Base-by-base conservation (phyloP, 2,797 vertebrate genomes). In the Arrhamphus sclerolepis region DNA sequence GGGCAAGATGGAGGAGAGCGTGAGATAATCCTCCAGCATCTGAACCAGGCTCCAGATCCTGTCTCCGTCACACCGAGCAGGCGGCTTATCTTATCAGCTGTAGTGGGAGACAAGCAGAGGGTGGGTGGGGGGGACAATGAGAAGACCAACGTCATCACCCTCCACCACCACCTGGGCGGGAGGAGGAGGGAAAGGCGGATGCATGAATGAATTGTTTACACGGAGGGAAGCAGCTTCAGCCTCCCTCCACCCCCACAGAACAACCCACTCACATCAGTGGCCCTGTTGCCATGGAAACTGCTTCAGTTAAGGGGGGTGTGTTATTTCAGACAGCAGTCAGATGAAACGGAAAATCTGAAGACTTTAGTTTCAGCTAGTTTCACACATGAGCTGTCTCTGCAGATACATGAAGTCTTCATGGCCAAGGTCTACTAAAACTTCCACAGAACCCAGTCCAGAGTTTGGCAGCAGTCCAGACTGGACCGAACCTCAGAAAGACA, bases 11-110 rank as follows among this genome's bases (percentile, higher is more conserved):
- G 88, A 87, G 75, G 75, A 82, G 73, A 84, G 66, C 58, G 57
- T 67, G 38, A 72, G 76, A 86, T 91, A 87, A 92, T 90, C 86
- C 81, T 64, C 47, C 70, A 34, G 80, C 84, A 81, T 89, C 87
- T 83, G 89, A 87, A 66, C 79, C 78, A 81, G 87, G 89, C 85
- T 91, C 89, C 76, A 88, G 88, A 87, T 88, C 85, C 80, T 68
- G 6, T 72, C 19, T 53, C 44, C 72, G 63, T 56, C 17, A 55
- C 52, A 34, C 63, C 59, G 40, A 48, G 62, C 22, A 50, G 52
- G 3, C 50, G 72, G 58, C 64, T 83, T 68, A 78, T 67, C 72
- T 34, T 11, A 34, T 34, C 50, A 58, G 68, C 77, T 80, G 72
- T 72, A 60, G 70, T 63, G 73, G 56, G 59, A 69, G 78, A 80